Evolutionary conservation across 1,140 invertebrate species (phyloP).

Genomic region (Drosophila yakuba): DNA sequence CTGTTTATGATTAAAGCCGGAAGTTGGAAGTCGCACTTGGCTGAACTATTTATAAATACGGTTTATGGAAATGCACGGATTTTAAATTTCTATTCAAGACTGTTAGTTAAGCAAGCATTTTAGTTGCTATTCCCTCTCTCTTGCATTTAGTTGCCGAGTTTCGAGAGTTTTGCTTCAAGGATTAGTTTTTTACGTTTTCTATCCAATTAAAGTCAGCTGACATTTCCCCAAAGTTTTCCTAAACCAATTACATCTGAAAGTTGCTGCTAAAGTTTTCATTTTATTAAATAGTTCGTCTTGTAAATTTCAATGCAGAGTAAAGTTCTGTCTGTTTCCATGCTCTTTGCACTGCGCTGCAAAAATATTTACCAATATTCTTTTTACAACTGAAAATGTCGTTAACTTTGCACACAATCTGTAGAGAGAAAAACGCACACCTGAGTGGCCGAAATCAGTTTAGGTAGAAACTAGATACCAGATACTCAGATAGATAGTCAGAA

Average conservation of each 20-base stretch:
- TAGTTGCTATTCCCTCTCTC: not conserved
- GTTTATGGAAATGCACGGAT: not conserved
- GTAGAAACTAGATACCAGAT: not conserved
- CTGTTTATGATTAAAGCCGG: not conserved
- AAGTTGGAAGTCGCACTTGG: not conserved
- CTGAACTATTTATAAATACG: not conserved
- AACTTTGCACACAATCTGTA: constrained; percentile 2
- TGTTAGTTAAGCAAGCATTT: no score
- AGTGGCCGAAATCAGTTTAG: not conserved
- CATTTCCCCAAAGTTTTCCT: not conserved
- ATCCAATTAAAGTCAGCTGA: constrained; percentile 9
- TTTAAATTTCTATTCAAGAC: not conserved
- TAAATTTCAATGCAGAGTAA: not conserved
- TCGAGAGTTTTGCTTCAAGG: no score
- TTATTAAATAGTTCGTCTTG: constrained; percentile 8
- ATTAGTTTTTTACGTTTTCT: not conserved
- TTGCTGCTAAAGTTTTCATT: constrained; percentile 10
- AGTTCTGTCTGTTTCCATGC: constrained; percentile 17
- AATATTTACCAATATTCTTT: constrained; percentile 13
- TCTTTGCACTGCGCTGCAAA: not conserved
- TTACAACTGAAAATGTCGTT: constrained; percentile 15
- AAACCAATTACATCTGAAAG: constrained; percentile 16
- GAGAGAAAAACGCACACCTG: not conserved
- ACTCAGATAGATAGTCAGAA: not conserved
- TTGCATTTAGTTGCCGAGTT: no score